Conservation (phyloP, 2,797 vertebrate species). For the Hippopotamyrus pictus region DNA sequence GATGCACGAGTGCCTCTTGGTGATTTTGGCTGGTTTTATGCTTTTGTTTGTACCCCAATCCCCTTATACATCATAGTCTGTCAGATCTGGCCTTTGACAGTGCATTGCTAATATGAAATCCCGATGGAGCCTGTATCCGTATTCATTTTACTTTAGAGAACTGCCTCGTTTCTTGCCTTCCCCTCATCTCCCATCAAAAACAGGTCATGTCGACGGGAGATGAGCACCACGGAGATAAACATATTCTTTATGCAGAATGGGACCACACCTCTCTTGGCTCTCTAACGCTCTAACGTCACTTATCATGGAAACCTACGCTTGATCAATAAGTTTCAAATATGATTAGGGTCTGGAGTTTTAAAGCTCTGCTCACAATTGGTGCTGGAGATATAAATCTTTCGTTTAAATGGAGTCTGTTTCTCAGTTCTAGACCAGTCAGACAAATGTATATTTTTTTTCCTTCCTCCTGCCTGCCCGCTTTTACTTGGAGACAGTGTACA, state of each 20-base stretch:
- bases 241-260: constrained; percentile 64
- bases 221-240: neutral
- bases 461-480: constrained; percentile 27
- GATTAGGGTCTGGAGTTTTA: constrained; percentile 80
- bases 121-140: neutral
- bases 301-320: constrained; percentile 77
- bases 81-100: neutral
- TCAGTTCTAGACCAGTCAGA: constrained; percentile 69
- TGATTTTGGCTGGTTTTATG: neutral
- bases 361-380: constrained; percentile 73
- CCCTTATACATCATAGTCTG: neutral
- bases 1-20: neutral
- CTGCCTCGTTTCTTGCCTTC: constrained; percentile 4
- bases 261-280: constrained; percentile 63
- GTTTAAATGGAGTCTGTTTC: constrained; percentile 76
- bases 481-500: constrained; percentile 52
- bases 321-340: constrained; percentile 89
- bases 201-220: constrained; percentile 35
- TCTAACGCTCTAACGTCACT: constrained; percentile 67
- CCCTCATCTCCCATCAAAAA: constrained; percentile 56
- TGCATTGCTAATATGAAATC: neutral
- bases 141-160: neutral
- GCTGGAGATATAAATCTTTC: constrained; percentile 79
- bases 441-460: constrained; percentile 64
- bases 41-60: neutral